A percentile compares a stretch with the other conserved stretches of the same genome.
phyloP scores from a whole-genome alignment of 2,888 invertebrate species.

The Mythimna lalbum region DNA sequence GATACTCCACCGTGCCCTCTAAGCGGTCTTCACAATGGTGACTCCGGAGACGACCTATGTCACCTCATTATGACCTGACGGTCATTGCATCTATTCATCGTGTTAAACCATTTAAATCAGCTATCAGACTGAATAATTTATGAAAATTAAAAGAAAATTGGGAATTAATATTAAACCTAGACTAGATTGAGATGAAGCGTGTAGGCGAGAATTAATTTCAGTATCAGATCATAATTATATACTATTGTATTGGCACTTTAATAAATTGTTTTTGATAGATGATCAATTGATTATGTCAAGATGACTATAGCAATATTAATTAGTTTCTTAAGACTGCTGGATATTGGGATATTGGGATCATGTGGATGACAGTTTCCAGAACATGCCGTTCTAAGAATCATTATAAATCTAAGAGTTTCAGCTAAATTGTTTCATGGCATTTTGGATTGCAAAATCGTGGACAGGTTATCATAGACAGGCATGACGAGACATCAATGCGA shows the following conservation, averaged over 20 bases:
- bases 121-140: background rate
- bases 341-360: no score
- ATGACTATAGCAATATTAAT: no score
- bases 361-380: background rate
- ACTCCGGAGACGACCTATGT: no score
- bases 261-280: constrained; percentile 16
- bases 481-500: background rate
- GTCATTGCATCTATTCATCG: constrained; percentile 1
- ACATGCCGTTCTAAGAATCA: background rate
- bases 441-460: background rate
- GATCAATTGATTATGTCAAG: no score
- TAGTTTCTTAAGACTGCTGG: no score
- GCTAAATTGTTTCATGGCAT: background rate
- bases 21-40: no score
- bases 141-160: constrained; percentile 16
- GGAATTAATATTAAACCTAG: constrained; percentile 9
- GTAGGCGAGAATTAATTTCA: constrained; percentile 20
- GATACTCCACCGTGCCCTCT: no score
- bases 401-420: no score
- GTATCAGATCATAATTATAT: constrained; percentile 2
- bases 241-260: background rate
- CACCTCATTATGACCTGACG: background rate
- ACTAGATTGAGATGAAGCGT: constrained; percentile 1
- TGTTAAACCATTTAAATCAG: background rate
- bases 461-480: background rate